Percentiles rank a stretch among this genome's conserved stretches.
phyloP scores from a whole-genome alignment of 2,797 vertebrate genomes.

The Gorsachius magnificus region DNA sequence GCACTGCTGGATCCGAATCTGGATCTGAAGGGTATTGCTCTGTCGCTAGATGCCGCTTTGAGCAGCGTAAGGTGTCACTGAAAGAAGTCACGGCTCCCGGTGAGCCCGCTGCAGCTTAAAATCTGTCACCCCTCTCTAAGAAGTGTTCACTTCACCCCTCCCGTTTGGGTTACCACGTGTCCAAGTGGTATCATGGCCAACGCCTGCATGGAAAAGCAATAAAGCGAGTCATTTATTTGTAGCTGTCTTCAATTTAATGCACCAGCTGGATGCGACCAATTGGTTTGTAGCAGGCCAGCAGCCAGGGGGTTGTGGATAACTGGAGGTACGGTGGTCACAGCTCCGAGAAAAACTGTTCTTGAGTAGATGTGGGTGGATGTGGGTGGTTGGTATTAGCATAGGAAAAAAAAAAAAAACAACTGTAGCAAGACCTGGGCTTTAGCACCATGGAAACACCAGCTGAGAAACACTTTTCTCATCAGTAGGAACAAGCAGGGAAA shows the following conservation, averaged over 20 bases:
- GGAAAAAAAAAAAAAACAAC: neutral
- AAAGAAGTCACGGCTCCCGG: neutral
- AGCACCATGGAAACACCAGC: neutral
- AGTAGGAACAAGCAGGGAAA: neutral
- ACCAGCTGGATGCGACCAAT: neutral
- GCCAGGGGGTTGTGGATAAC: neutral
- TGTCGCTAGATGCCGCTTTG: neutral
- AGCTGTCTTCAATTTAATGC: neutral
- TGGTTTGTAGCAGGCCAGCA: neutral
- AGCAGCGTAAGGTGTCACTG: neutral
- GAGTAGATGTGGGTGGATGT: neutral
- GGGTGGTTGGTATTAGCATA: neutral
- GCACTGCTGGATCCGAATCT: neutral
- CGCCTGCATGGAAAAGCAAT: neutral
- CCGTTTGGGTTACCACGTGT: accelerated
- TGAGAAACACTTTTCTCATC: neutral
- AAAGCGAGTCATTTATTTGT: neutral
- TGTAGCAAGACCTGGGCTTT: neutral
- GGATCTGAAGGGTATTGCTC: neutral
- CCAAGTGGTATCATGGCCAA: neutral
- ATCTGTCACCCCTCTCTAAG: too few relatives aligned
- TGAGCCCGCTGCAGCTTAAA: neutral
- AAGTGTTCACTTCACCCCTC: neutral
- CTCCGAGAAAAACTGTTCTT: neutral
- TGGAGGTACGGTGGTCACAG: neutral